Percentiles rank a stretch among this genome's conserved stretches.
Evolutionary conservation across 2,113 vertebrate species (phyloP).

Genomic region (Passer domesticus): DNA sequence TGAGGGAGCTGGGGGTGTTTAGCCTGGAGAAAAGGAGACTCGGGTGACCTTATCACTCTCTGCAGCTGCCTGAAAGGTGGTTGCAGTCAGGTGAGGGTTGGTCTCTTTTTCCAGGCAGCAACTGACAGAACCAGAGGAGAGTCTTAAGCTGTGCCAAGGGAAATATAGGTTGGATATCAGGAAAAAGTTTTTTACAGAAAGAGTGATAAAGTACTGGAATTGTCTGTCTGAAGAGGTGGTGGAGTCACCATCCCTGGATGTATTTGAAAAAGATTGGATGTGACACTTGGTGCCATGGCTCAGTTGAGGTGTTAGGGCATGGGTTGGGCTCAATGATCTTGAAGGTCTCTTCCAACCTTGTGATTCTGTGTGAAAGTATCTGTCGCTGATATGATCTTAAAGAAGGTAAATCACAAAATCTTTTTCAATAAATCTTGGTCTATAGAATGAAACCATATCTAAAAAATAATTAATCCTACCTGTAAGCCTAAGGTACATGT

Average conservation of each 20-base stretch:
- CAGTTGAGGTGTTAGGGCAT: neutral
- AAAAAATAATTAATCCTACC: neutral
- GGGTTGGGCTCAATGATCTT: neutral
- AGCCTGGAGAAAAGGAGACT: too few species aligned
- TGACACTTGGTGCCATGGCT: too few species aligned
- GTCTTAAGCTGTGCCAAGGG: fast-evolving
- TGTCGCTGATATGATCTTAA: neutral
- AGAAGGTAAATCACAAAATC: neutral
- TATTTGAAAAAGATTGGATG: neutral
- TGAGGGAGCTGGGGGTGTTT: too few species aligned
- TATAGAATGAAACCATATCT: neutral
- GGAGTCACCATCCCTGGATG: neutral
- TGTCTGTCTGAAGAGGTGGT: fast-evolving
- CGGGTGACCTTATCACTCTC: too few species aligned
- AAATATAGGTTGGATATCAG: too few species aligned
- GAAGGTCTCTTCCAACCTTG: neutral
- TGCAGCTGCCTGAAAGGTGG: neutral
- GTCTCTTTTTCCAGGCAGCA: neutral
- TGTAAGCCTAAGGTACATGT: neutral
- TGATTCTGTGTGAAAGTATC: neutral
- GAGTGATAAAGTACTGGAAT: neutral
- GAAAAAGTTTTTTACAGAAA: neutral
- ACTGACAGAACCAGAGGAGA: neutral
- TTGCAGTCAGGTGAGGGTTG: neutral
- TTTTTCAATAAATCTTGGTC: neutral